Percentiles rank a stretch among this genome's conserved stretches.
phyloP scores from a whole-genome alignment of 2,797 vertebrate species.

The Muscicapa comitata region DNA sequence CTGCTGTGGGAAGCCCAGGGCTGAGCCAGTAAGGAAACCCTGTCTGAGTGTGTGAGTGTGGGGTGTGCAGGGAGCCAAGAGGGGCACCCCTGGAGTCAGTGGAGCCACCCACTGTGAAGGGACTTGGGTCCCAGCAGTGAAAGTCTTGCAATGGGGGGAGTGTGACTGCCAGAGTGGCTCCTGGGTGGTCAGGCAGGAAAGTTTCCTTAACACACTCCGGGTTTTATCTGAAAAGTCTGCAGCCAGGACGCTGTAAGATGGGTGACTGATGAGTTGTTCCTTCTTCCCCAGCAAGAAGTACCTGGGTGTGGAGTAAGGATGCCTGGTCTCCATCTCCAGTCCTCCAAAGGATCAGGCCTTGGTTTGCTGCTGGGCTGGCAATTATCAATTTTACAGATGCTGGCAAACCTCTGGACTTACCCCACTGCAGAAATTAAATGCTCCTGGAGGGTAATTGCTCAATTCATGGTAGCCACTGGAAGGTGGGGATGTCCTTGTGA shows the following conservation, averaged over 20 bases:
- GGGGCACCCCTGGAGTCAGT: not conserved
- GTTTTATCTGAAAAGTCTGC: not conserved
- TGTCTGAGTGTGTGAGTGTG: not conserved
- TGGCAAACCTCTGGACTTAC: not conserved
- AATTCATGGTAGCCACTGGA: not conserved
- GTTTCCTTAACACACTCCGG: not conserved
- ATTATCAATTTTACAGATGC: not conserved
- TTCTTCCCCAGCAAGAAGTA: not conserved
- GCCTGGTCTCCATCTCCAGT: rapidly evolving
- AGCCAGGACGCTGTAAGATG: not conserved
- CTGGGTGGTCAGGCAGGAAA: not conserved
- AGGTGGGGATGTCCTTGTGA: not conserved
- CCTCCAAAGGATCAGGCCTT: not conserved
- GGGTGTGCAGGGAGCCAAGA: not conserved
- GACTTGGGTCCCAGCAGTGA: not conserved
- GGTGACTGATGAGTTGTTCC: not conserved
- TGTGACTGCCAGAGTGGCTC: not conserved
- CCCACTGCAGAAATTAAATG: not conserved
- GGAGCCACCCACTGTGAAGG: not conserved
- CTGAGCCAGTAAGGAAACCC: not conserved
- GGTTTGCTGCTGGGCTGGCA: not conserved
- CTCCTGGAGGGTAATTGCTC: not conserved
- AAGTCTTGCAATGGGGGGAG: not conserved
- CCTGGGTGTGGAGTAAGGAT: not conserved
- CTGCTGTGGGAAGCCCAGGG: not conserved